phyloP scores from a whole-genome alignment of 2,888 invertebrate genomes.

The Hetaerina titia region DNA sequence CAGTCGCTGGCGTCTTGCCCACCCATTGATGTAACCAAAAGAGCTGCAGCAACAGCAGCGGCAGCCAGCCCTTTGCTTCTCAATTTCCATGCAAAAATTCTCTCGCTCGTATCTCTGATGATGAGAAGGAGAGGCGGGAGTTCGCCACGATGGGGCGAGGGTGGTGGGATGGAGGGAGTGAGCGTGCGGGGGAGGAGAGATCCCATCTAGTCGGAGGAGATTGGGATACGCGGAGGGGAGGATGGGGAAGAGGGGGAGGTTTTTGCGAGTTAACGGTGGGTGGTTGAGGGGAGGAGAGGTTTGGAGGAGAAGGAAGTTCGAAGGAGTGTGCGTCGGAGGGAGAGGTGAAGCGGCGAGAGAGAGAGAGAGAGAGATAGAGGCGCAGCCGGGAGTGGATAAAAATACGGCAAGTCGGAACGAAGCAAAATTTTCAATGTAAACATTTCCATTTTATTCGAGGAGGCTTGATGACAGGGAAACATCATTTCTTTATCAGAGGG shows the following conservation, averaged over 20 bases:
- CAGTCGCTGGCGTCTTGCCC: constrained; percentile 31
- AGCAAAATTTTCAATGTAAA: constrained; percentile 1
- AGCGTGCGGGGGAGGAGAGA: not conserved
- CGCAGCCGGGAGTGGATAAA: not conserved
- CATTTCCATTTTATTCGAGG: constrained; percentile 35
- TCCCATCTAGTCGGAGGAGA: not conserved
- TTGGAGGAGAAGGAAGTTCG: not conserved
- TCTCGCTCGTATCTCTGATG: not conserved
- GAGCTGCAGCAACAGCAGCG: not conserved
- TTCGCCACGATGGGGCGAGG: not conserved
- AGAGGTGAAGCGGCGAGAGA: not conserved
- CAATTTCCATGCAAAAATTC: constrained; percentile 35
- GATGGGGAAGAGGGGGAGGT: not conserved
- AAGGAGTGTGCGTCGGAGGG: not conserved
- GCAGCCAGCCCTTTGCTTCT: constrained; percentile 21
- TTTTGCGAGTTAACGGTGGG: not conserved
- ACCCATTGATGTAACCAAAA: not conserved
- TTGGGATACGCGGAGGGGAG: no score
- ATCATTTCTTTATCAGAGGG: constrained; percentile 21
- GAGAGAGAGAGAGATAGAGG: not conserved
- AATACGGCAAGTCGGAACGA: not conserved
- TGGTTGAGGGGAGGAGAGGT: not conserved
- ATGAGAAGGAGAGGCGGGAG: not conserved
- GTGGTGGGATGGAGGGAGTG: not conserved
- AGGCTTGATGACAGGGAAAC: constrained; percentile 18